Conservation (phyloP, 2,113 vertebrate genomes). For the Trogon melanurus region DNA sequence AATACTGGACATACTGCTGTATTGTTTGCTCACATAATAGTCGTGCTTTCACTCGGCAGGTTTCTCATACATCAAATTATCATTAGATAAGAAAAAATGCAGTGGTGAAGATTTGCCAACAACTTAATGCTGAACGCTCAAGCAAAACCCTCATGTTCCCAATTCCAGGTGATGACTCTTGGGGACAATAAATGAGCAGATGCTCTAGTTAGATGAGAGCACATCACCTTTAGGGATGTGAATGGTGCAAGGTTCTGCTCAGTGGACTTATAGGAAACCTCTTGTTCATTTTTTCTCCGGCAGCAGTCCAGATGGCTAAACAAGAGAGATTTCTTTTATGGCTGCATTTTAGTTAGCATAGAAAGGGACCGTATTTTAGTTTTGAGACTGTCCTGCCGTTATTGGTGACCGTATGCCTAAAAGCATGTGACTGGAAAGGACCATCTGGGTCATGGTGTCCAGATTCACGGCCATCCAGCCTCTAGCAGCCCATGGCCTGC, state of each 20-base stretch:
- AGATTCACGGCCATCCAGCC: neutral
- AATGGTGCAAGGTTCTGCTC: constrained; percentile 45
- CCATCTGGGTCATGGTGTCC: neutral
- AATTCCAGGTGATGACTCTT: constrained; percentile 63
- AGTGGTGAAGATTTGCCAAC: constrained; percentile 37
- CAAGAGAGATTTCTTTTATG: constrained; percentile 28
- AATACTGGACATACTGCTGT: constrained; percentile 62
- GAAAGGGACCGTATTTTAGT: neutral
- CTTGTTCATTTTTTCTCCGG: constrained; percentile 44
- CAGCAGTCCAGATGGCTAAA: constrained; percentile 54
- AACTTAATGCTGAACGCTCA: constrained; percentile 52
- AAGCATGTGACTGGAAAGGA: neutral
- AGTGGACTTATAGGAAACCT: constrained; percentile 56
- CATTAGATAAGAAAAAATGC: constrained; percentile 69
- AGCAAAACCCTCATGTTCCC: constrained; percentile 51
- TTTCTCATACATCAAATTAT: constrained; percentile 70
- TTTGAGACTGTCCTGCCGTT: constrained; percentile 2
- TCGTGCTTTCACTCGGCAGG: constrained; percentile 51
- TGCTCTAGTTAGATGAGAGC: constrained; percentile 59
- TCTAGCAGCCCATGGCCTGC: neutral
- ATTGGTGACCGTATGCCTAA: neutral
- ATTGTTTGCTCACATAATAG: constrained; percentile 56
- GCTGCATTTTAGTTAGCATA: neutral
- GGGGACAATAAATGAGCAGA: constrained; percentile 69
- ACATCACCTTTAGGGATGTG: constrained; percentile 61